phyloP scores from a whole-genome alignment of 2,888 invertebrate genomes.

The Trimorus sp. region DNA sequence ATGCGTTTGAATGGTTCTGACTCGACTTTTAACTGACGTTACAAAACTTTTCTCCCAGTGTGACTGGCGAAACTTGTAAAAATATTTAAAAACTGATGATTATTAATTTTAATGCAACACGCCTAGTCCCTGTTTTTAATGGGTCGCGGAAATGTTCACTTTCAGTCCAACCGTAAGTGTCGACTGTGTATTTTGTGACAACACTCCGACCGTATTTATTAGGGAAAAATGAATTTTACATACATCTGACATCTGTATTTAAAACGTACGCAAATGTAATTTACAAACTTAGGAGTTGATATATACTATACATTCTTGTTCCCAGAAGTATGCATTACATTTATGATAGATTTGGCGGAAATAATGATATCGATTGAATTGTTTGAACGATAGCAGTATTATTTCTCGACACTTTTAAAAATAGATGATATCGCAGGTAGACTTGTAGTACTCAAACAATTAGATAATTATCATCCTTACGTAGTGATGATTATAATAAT shows the following conservation, averaged over 20 bases:
- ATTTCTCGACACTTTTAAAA: slow-evolving; percentile 21
- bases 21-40: too few species aligned
- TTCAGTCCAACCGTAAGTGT: slow-evolving; percentile 15
- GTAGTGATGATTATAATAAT: slow-evolving; percentile 11
- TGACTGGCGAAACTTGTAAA: too few species aligned
- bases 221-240: slow-evolving; percentile 42
- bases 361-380: slow-evolving; percentile 1
- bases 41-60: too few species aligned
- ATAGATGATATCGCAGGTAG: slow-evolving; percentile 17
- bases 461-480: slow-evolving; percentile 20
- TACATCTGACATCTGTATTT: slow-evolving; percentile 26
- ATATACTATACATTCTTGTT: slow-evolving; percentile 16
- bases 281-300: slow-evolving; percentile 20
- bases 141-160: slow-evolving; percentile 59
- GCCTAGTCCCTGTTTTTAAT: slow-evolving; percentile 58
- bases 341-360: slow-evolving; percentile 22
- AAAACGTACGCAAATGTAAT: slow-evolving; percentile 18
- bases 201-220: slow-evolving; percentile 57
- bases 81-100: too few species aligned
- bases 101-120: slow-evolving; percentile 23
- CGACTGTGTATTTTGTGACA: slow-evolving; percentile 35
- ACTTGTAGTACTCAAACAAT: not conserved
- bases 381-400: slow-evolving; percentile 29
- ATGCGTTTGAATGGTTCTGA: too few species aligned
- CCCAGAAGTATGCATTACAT: slow-evolving; percentile 13